phyloP scores from a whole-genome alignment of 2,797 vertebrate genomes.

The Pipistrellus pygmaeus region DNA sequence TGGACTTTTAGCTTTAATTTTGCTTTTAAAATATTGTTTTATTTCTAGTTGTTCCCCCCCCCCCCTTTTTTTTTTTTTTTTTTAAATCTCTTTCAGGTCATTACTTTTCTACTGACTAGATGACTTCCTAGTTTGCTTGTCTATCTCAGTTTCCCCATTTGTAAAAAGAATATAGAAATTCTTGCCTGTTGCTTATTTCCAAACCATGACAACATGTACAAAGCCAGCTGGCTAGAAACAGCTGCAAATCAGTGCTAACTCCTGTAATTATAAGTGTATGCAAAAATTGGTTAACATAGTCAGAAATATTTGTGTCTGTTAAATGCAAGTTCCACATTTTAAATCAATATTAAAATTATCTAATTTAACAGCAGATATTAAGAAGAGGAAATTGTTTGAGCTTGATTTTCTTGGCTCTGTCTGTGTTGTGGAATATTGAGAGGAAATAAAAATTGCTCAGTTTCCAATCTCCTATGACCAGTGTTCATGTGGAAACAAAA shows the following conservation, averaged over 20 bases:
- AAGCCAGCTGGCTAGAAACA: conserved; percentile 25
- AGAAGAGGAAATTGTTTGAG: conserved; percentile 13
- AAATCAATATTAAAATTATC: not conserved
- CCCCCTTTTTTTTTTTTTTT: not conserved
- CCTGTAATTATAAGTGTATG: not conserved
- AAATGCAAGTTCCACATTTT: not conserved
- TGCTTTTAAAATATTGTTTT: conserved; percentile 48
- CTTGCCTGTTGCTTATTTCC: not conserved
- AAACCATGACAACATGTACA: not conserved
- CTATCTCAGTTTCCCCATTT: conserved; percentile 42
- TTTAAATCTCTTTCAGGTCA: conserved; percentile 7
- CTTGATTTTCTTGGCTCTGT: conserved; percentile 49
- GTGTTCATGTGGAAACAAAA: conserved; percentile 14
- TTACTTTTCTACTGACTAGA: conserved; percentile 51
- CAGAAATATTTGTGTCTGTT: not conserved
- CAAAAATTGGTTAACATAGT: not conserved
- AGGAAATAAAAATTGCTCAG: not conserved
- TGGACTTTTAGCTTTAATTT: not conserved
- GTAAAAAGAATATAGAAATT: conserved; percentile 14
- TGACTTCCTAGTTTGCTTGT: not conserved
- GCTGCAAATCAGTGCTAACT: not conserved
- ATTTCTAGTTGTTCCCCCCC: not conserved
- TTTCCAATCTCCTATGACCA: not conserved
- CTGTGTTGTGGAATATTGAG: conserved; percentile 17
- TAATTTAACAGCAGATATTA: conserved; percentile 9